These are phyloP conservation scores for Myotis brandtii DNA, from an alignment of 2,113 vertebrate genomes.

Conservation along the genomic window DNA sequence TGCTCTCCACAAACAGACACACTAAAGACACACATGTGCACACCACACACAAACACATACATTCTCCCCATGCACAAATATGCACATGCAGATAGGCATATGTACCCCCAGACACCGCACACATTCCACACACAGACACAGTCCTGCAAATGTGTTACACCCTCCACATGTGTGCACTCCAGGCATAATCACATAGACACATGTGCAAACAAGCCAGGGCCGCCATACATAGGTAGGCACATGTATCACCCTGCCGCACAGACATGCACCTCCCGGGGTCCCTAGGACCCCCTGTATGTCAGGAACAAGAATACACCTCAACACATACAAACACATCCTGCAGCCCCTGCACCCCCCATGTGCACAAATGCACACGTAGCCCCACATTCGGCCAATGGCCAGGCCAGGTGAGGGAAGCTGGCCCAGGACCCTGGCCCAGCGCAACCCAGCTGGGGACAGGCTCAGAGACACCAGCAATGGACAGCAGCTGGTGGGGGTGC, in stretches of 20 bases:
- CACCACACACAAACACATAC: background rate
- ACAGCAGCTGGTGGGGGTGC: background rate
- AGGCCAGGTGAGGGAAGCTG: background rate
- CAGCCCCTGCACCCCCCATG: background rate
- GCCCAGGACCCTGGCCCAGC: background rate
- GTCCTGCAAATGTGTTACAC: background rate
- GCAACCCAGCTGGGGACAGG: fast-evolving
- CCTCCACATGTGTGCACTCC: background rate
- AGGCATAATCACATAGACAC: background rate
- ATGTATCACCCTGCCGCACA: background rate
- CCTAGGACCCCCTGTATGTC: fast-evolving
- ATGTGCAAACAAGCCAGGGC: background rate
- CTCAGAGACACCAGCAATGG: background rate
- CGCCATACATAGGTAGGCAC: fast-evolving
- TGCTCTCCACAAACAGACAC: background rate
- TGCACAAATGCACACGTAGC: background rate
- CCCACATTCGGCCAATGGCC: fast-evolving
- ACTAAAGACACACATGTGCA: background rate
- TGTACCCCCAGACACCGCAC: background rate
- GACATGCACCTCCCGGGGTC: background rate
- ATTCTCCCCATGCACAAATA: background rate
- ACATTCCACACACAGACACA: background rate
- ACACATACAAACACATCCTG: background rate
- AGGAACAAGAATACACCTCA: fast-evolving
- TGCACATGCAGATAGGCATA: background rate